Evolutionary conservation across 2,113 vertebrate genomes (phyloP).

Genomic region (Lagenorhynchus albirostris): DNA sequence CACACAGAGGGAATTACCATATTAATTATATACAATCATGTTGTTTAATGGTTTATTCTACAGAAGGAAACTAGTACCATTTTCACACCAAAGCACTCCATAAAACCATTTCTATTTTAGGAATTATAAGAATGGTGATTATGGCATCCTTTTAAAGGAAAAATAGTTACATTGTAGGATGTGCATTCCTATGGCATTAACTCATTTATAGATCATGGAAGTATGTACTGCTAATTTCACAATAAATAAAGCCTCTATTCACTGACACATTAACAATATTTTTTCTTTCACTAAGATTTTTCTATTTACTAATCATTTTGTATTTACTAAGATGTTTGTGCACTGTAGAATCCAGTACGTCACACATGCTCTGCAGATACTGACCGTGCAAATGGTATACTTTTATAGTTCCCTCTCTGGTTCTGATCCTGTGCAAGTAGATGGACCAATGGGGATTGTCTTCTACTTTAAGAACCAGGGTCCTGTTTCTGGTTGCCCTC

Average conservation of each 20-base stretch:
- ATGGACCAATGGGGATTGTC: no score
- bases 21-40: neutral
- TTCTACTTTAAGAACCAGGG: neutral
- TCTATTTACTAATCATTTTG: neutral
- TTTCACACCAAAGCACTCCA: neutral
- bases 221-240: neutral
- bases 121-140: neutral
- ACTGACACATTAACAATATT: neutral
- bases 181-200: neutral
- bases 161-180: neutral
- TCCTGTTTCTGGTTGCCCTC: neutral
- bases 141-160: neutral
- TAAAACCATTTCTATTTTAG: neutral
- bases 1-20: neutral
- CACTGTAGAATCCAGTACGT: neutral
- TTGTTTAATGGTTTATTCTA: neutral
- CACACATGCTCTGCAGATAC: accelerated
- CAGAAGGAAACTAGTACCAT: neutral
- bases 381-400: accelerated
- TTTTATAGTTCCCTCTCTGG: neutral
- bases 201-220: neutral
- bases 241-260: neutral
- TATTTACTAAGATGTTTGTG: neutral
- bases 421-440: neutral
- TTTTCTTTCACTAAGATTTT: neutral